Percentiles rank a stretch among this genome's conserved stretches.
These are phyloP conservation scores for Alligator sinensis DNA, from an alignment of 2,113 vertebrate genomes.

Conservation along the genomic window DNA sequence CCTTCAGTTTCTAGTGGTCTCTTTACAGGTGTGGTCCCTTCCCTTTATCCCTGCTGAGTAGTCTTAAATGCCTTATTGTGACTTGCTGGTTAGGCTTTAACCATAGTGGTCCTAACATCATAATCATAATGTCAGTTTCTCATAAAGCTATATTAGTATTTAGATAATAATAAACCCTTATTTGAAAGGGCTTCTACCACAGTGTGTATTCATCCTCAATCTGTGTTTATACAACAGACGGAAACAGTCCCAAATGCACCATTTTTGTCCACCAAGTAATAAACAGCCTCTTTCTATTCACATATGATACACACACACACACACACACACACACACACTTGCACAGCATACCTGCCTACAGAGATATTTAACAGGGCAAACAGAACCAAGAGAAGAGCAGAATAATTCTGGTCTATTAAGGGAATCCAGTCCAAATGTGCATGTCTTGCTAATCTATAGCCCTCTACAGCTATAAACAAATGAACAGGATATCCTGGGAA, in stretches of 20 bases:
- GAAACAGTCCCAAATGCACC: slow-evolving; percentile 38
- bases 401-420: not conserved
- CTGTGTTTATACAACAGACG: slow-evolving; percentile 36
- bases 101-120: not conserved
- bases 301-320: accelerated
- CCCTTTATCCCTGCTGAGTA: not conserved
- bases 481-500: too few relatives aligned
- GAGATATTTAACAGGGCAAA: not conserved
- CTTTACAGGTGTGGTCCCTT: slow-evolving; percentile 3
- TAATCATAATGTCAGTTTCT: slow-evolving; percentile 24
- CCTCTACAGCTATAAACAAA: not conserved
- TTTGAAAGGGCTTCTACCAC: slow-evolving; percentile 21
- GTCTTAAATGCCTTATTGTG: slow-evolving; percentile 39
- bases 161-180: slow-evolving; percentile 38
- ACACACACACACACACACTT: not conserved
- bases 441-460: accelerated
- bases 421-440: not conserved
- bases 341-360: not conserved
- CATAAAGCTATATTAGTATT: not conserved
- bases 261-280: not conserved
- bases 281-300: not conserved
- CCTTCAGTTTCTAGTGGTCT: not conserved
- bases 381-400: not conserved
- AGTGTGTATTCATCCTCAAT: slow-evolving; percentile 13
- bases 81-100: slow-evolving; percentile 15